phyloP scores from a whole-genome alignment of 2,113 vertebrate species.

The Petroica traversi region DNA sequence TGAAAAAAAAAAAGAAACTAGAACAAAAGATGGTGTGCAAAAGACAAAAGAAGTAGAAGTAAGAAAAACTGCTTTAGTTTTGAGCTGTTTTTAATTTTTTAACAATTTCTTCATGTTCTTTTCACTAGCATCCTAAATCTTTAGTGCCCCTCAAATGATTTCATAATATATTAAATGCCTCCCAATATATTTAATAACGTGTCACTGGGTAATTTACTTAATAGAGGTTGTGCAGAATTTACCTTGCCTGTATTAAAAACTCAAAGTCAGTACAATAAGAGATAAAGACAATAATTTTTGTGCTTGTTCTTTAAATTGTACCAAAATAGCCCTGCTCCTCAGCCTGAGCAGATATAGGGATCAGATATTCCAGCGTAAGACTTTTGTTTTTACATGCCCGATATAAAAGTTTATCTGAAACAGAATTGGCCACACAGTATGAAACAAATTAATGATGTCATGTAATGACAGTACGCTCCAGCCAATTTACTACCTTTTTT shows the following conservation, averaged over 20 bases:
- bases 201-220: background rate
- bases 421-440: background rate
- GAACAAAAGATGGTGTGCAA: background rate
- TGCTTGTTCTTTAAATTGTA: background rate
- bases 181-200: background rate
- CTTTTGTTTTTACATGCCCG: too few species aligned
- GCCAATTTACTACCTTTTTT: background rate
- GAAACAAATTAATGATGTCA: background rate
- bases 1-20: background rate
- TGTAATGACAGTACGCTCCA: background rate
- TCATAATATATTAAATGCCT: background rate
- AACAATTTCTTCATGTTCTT: background rate
- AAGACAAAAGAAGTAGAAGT: background rate
- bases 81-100: background rate
- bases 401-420: background rate
- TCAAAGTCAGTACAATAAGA: background rate
- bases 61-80: background rate
- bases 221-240: background rate
- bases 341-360: background rate
- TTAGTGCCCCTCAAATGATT: background rate
- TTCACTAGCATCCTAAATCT: background rate
- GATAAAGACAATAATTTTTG: background rate
- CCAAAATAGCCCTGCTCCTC: background rate
- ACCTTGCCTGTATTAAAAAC: background rate
- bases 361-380: background rate